Base-by-base conservation (phyloP, 2,113 vertebrate species). In the Etheostoma spectabile region DNA sequence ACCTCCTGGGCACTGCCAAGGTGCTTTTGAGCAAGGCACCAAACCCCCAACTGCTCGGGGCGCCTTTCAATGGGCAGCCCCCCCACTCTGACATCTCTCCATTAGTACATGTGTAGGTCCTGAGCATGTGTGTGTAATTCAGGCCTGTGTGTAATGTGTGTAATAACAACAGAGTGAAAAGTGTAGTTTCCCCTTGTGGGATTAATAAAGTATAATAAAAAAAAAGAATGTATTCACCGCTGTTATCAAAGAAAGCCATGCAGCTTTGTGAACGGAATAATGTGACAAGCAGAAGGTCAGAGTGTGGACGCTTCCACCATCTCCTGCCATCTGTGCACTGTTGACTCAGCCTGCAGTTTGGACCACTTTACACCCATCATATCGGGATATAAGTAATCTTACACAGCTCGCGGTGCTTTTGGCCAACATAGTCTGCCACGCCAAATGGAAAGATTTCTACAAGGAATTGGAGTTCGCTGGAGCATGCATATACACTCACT, bases 311-410 rank as follows among this genome's bases (percentile, higher is more conserved):
- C 27, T 48, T 46, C 69, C 42, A 15, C 59, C 35, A 19, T 51
- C 21, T 66, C 13, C 7, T n/a, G 21, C 62, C 73, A 86, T 88
- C 87, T 89, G 86, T 81, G 74, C 64, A 3, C 62, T 85, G 82
- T 88, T 90, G 84, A 85, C 77, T 65, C 56, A 56, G 59, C 16
- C 48, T 55, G 51, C 45, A 65, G 48, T 63, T 68, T 1, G 57
- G 35, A 77, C 52, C 68, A 79, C 70, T 83, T 71, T 74, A 79
- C 62, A 79, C 24, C 52, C 48, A 52, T 51, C 68, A 63, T 27
- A 67, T 67, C 6, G 51, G 85, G 10, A 19, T 74, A 59, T 64
- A 38, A 49, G 33, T 45, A 7, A 70, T 49, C 67, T 72, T 35
- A 45, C 49, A 80, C 52, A 48, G 69, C 48, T 15, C 45, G 8